Conservation (phyloP, 2,888 invertebrate species). For the Saturnia pavonia region DNA sequence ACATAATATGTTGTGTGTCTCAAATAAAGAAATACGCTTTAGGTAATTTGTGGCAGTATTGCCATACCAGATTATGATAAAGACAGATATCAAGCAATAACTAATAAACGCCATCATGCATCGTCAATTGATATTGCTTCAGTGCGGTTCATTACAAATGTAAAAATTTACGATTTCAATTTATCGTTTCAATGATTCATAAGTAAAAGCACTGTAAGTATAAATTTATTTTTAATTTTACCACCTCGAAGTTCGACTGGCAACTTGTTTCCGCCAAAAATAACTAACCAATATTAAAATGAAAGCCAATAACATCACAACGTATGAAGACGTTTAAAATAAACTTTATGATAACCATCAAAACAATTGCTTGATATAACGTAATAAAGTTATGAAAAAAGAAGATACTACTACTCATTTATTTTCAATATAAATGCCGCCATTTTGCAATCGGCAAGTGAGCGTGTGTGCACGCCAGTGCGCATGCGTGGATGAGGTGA, state of each 20-base stretch:
- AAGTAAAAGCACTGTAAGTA: conserved; percentile 16
- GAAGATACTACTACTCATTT: conserved; percentile 22
- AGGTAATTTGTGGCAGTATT: background rate
- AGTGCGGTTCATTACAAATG: background rate
- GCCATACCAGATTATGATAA: background rate
- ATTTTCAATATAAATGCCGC: conserved; percentile 45
- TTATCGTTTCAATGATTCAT: conserved; percentile 4
- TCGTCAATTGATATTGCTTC: background rate
- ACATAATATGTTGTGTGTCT: background rate
- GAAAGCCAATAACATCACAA: conserved; percentile 13
- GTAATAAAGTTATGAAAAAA: conserved; percentile 32
- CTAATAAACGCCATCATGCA: background rate
- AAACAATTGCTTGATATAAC: conserved; percentile 7
- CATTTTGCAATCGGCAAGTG: conserved; percentile 56
- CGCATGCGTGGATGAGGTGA: conserved; percentile 40
- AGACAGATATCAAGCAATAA: background rate
- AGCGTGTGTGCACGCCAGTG: conserved; percentile 41
- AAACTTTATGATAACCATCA: conserved; percentile 25
- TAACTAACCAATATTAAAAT: conserved; percentile 1
- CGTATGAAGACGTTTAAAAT: conserved; percentile 17
- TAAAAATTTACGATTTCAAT: background rate
- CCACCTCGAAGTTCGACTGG: conserved; percentile 30
- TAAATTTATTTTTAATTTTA: conserved; percentile 30
- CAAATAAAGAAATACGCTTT: background rate
- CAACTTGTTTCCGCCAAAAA: conserved; percentile 20